Base-by-base conservation (phyloP, 2,888 invertebrate genomes). In the Dicycla oo region DNA sequence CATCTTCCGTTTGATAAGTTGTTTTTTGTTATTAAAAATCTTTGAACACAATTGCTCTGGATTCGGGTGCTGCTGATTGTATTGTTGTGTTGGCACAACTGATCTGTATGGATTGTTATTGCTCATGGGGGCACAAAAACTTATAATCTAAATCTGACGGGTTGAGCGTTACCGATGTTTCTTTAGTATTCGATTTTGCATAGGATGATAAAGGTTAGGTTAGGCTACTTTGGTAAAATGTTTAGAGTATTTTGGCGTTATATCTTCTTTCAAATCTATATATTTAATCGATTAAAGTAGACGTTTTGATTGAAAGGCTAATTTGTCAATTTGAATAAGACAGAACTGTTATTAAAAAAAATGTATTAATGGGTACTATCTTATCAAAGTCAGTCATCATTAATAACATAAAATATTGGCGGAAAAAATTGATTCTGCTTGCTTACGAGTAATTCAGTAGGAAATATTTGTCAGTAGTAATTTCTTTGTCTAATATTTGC, bases 1-100 rank as follows among this genome's bases (percentile, higher is more conserved):
- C 90, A 86, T 85, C 89, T 91, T 92, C 91, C 91, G 93, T 92
- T 92, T 90, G 86, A 85, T 91, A 90, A 91, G 91, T 91, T 83
- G 83, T 83, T 86, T 83, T 93, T 94, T 94, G 92, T 93, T 93
- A 93, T 92, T 91, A 91, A 88, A 86, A 85, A 78, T 80, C 75
- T 75, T 73, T 77, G 78, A 91, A 86, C 79, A 87, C 85, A 86
- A 89, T 87, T 86, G 86, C 69, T 68, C 74, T 69, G 75, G 81
- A 86, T 86, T 87, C 76, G 89, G 89, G 84, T 80, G 84, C 73
- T 76, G 45, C 18, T 67, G 53, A 38, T 80, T 65, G 30, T 73
- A 77, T 75, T 73, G 73, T 78, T 76, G 75, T 81, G 72, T 75
- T 83, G 57, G 80, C 38, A 73, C 54, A 70, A 67, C 66, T 64